A percentile compares a stretch with the other conserved stretches of the same genome.
Conservation (phyloP, 2,888 invertebrate genomes). For the Tribolium freemani region DNA sequence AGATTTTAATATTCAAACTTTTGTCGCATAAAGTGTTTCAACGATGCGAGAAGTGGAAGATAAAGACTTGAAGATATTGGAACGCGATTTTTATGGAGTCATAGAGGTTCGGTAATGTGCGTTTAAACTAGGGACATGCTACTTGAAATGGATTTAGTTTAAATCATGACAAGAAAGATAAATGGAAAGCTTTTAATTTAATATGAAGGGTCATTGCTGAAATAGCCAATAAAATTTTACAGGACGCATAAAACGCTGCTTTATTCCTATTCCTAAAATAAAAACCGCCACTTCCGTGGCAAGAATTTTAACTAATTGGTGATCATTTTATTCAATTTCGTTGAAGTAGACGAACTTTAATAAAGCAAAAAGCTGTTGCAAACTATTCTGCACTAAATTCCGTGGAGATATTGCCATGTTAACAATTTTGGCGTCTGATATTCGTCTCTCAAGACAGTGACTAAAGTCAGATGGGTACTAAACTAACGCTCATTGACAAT, state of each 20-base stretch:
- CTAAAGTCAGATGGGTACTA: neutral
- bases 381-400: neutral
- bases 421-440: neutral
- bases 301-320: neutral
- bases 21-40: constrained; percentile 25
- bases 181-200: neutral
- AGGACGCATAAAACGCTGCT: neutral
- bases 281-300: neutral
- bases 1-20: constrained; percentile 32
- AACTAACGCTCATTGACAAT: constrained; percentile 8
- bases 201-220: neutral
- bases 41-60: constrained; percentile 22
- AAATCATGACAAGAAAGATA: constrained; percentile 5
- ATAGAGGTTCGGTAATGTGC: constrained; percentile 16
- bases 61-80: constrained; percentile 27
- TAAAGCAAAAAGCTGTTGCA: neutral
- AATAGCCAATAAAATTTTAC: neutral
- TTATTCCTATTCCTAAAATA: neutral
- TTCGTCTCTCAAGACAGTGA: constrained; percentile 1
- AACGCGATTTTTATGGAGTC: constrained; percentile 35
- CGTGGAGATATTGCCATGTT: neutral
- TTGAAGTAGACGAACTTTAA: neutral
- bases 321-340: neutral
- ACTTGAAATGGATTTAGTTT: constrained; percentile 10
- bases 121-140: constrained; percentile 19